phyloP scores from a whole-genome alignment of 2,113 vertebrate species.

The Andinoacara biseriatus region DNA sequence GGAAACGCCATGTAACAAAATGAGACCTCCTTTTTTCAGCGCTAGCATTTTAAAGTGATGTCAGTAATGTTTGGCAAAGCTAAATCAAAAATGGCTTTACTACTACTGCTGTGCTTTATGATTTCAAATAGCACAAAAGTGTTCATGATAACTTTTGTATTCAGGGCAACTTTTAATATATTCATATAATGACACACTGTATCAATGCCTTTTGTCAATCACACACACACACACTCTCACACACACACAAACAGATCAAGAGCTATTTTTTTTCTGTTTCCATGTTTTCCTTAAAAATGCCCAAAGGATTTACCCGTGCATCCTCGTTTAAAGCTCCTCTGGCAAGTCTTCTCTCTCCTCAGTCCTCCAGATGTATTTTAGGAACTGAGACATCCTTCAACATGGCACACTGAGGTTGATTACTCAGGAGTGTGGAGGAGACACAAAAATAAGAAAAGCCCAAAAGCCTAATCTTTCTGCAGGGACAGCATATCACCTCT shows the following conservation, averaged over 20 bases:
- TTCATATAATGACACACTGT: no score
- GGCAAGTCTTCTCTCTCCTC: background rate
- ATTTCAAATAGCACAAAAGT: no score
- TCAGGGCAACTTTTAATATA: background rate
- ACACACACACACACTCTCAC: no score
- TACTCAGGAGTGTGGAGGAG: accelerated
- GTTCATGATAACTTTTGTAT: no score
- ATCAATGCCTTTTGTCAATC: no score
- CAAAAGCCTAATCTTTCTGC: background rate
- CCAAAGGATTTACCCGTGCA: background rate
- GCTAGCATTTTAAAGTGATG: background rate
- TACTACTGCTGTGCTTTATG: no score
- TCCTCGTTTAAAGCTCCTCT: background rate
- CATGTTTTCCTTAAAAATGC: no score
- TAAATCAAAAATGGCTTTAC: no score
- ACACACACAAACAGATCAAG: no score
- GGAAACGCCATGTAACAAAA: no score
- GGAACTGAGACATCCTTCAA: background rate
- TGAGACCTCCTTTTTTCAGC: background rate
- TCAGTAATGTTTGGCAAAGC: no score
- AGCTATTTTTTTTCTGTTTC: no score
- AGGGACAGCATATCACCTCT: background rate
- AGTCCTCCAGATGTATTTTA: background rate
- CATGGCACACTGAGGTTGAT: background rate
- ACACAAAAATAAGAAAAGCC: background rate